These are phyloP conservation scores for Yponomeuta cagnagella DNA, from an alignment of 2,888 invertebrate genomes.

Conservation along the genomic window DNA sequence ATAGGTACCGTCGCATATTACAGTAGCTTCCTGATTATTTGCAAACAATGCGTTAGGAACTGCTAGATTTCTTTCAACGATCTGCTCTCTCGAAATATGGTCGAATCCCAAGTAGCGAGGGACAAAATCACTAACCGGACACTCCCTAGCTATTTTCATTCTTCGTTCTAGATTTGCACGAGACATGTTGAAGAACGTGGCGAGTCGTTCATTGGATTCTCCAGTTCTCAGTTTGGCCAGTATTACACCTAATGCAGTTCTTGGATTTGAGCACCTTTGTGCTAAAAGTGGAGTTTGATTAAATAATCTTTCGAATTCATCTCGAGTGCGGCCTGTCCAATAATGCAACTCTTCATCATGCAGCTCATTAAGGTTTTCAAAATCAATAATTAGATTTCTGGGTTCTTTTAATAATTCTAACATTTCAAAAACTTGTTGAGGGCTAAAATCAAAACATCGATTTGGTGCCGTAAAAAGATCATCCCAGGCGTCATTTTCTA, in stretches of 20 bases:
- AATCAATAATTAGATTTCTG: conserved; percentile 17
- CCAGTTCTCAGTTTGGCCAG: conserved; percentile 19
- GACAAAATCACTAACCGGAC: conserved; percentile 16
- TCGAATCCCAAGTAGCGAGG: conserved; percentile 15
- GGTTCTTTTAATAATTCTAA: conserved; percentile 17
- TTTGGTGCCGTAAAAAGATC: conserved; percentile 21
- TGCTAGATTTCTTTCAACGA: conserved; percentile 12
- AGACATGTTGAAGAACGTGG: conserved; percentile 16
- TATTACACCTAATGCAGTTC: conserved; percentile 16
- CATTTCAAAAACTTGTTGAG: conserved; percentile 17
- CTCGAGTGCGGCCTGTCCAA: conserved; percentile 15
- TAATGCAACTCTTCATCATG: conserved; percentile 15
- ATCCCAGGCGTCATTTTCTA: conserved; percentile 19
- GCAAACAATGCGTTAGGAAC: conserved; percentile 13
- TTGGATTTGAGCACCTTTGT: conserved; percentile 16
- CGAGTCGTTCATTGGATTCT: conserved; percentile 17
- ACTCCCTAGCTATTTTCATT: conserved; percentile 15
- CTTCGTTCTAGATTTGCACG: conserved; percentile 14
- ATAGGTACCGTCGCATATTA: conserved; percentile 15
- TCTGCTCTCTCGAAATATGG: conserved; percentile 15
- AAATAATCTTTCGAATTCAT: conserved; percentile 17
- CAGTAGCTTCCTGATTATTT: conserved; percentile 10
- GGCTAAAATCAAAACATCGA: conserved; percentile 20
- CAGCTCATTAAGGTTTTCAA: conserved; percentile 16
- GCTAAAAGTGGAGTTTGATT: conserved; percentile 16